Conservation (phyloP, 2,797 vertebrate genomes). For the Gymnothorax javanicus region DNA sequence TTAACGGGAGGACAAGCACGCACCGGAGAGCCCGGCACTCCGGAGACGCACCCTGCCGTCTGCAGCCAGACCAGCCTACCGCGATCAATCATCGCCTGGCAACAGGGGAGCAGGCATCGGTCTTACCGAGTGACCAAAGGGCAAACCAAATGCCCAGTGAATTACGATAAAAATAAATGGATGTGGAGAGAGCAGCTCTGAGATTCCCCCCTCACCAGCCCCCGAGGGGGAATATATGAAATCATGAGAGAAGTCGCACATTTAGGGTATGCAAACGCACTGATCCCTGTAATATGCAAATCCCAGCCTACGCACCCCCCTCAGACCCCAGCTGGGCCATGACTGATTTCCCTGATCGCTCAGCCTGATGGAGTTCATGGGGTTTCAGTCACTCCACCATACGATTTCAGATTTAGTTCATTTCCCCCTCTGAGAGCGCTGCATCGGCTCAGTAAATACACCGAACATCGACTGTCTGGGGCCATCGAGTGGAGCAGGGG, state of each 20-base stretch:
- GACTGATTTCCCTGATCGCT: slow-evolving; percentile 37
- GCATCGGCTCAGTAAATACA: neutral
- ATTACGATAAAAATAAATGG: slow-evolving; percentile 65
- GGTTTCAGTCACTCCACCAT: neutral
- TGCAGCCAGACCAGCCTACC: slow-evolving; percentile 4
- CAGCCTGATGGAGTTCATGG: slow-evolving; percentile 27
- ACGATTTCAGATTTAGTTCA: neutral
- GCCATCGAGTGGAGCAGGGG: neutral
- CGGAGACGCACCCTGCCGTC: slow-evolving; percentile 35
- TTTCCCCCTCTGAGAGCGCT: neutral
- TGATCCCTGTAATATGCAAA: slow-evolving; percentile 47
- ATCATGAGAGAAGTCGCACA: neutral
- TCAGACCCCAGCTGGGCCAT: slow-evolving; percentile 12
- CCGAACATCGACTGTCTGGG: neutral
- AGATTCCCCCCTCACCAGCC: slow-evolving; percentile 37
- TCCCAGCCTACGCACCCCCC: neutral
- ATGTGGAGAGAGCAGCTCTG: slow-evolving; percentile 36
- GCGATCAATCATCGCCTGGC: slow-evolving; percentile 53
- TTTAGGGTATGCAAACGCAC: neutral
- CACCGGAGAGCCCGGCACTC: slow-evolving; percentile 33
- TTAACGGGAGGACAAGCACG: slow-evolving; percentile 18
- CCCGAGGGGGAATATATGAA: slow-evolving; percentile 30
- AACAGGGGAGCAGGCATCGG: slow-evolving; percentile 15
- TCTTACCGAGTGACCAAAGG: slow-evolving; percentile 54
- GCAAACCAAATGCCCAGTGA: slow-evolving; percentile 52